phyloP scores from a whole-genome alignment of 2,888 invertebrate genomes.

The Acleris emargana region DNA sequence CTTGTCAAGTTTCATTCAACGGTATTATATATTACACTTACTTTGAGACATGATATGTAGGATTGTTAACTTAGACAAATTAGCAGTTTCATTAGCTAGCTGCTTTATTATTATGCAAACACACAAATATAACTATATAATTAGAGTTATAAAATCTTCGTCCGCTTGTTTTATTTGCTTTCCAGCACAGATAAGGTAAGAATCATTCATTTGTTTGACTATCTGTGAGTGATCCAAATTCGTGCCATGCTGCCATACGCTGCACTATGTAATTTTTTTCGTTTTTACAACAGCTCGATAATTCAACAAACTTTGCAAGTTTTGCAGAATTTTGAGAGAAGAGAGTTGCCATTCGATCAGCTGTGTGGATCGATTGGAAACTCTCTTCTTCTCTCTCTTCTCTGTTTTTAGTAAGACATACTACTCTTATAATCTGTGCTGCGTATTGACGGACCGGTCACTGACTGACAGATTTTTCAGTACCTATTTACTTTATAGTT shows the following conservation, averaged over 20 bases:
- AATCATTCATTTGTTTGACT: too few relatives aligned
- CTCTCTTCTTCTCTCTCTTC: too few relatives aligned
- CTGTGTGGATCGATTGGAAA: constrained; percentile 24
- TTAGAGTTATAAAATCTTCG: background rate
- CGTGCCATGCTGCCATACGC: background rate
- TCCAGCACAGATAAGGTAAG: too few relatives aligned
- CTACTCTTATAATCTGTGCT: too few relatives aligned
- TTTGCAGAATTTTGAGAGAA: too few relatives aligned
- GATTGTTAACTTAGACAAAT: background rate
- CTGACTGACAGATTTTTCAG: too few relatives aligned
- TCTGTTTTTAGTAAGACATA: too few relatives aligned
- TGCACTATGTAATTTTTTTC: background rate
- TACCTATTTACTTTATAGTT: too few relatives aligned
- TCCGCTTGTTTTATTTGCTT: background rate
- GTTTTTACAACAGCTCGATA: constrained; percentile 9
- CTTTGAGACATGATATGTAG: constrained; percentile 28
- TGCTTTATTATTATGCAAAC: background rate
- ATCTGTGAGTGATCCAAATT: background rate
- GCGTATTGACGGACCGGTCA: too few relatives aligned
- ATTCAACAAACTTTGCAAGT: too few relatives aligned
- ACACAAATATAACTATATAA: background rate
- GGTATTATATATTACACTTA: constrained; percentile 6
- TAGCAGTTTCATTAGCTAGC: background rate
- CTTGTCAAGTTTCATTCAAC: constrained; percentile 9
- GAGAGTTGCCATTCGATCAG: too few relatives aligned